Evolutionary conservation across 2,113 vertebrate genomes (phyloP).

Genomic region (Noctilio leporinus): DNA sequence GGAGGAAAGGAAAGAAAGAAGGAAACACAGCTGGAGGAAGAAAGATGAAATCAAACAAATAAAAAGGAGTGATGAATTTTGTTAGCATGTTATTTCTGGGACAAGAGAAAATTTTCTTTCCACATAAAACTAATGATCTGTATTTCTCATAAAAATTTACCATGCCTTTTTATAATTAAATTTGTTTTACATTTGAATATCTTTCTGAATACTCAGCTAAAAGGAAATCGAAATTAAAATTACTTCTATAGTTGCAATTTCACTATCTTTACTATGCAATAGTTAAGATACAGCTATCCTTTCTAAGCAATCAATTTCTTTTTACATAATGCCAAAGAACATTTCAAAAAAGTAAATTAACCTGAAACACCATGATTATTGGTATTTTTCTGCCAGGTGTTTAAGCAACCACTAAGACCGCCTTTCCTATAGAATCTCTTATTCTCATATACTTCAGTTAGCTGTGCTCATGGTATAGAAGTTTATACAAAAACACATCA

Average conservation of each 20-base stretch:
- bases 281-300: not conserved
- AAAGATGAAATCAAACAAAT: not conserved
- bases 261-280: constrained; percentile 23
- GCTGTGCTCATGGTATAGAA: constrained; percentile 31
- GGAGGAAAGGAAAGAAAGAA: accelerated
- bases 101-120: constrained; percentile 7
- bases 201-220: constrained; percentile 25
- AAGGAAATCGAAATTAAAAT: constrained; percentile 62
- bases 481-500: constrained; percentile 18
- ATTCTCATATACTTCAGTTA: constrained; percentile 33
- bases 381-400: constrained; percentile 42
- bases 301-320: constrained; percentile 45
- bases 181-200: constrained; percentile 37
- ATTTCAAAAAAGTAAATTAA: constrained; percentile 58
- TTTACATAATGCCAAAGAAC: constrained; percentile 45
- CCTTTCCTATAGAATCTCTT: constrained; percentile 54
- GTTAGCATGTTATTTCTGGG: not conserved
- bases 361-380: constrained; percentile 66
- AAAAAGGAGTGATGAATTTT: not conserved
- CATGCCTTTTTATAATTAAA: not conserved
- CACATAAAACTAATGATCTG: not conserved
- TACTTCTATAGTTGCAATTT: constrained; percentile 2
- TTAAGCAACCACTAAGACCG: constrained; percentile 50
- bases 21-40: no score
- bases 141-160: not conserved